Base-by-base conservation (phyloP, 2,888 invertebrate species). In the Furcula furcula region DNA sequence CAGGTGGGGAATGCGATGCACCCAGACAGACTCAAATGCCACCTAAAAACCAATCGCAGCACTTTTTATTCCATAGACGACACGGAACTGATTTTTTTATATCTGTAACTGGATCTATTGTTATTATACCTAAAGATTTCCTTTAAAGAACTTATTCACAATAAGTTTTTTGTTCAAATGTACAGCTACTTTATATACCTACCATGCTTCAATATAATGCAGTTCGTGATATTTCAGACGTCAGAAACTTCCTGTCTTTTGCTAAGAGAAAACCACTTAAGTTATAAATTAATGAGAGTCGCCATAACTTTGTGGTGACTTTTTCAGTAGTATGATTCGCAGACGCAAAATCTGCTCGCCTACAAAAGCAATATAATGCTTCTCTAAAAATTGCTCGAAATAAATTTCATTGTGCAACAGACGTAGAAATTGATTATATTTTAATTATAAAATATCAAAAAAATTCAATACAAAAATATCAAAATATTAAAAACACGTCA, bases 371-470 rank as follows among this genome's bases (percentile, higher is more conserved):
- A n/a, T n/a, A n/a, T n/a, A n/a, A n/a, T n/a, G n/a, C n/a, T n/a
- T n/a, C n/a, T n/a, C n/a, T n/a, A n/a, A n/a, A n/a, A n/a, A n/a
- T n/a, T n/a, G n/a, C n/a, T n/a, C n/a, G n/a, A n/a, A n/a, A n/a
- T n/a, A n/a, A n/a, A n/a, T n/a, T n/a, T n/a, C n/a, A n/a, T n/a
- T n/a, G n/a, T n/a, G n/a, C n/a, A n/a, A n/a, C n/a, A n/a, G n/a
- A n/a, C n/a, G n/a, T n/a, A n/a, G n/a, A n/a, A n/a, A n/a, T n/a
- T n/a, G n/a, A n/a, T n/a, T n/a, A n/a, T n/a, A n/a, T n/a, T n/a
- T n/a, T n/a, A n/a, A n/a, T n/a, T n/a, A 34, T 4, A 33, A 34
- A 31, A 37, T n/a, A 9, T 12, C 16, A 21, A 25, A 21, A 21
- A 32, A 10, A 6, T 11, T 19, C n/a, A n/a, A n/a, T 40, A 35